phyloP scores from a whole-genome alignment of 2,797 vertebrate genomes.

The Gymnothorax reevesii region DNA sequence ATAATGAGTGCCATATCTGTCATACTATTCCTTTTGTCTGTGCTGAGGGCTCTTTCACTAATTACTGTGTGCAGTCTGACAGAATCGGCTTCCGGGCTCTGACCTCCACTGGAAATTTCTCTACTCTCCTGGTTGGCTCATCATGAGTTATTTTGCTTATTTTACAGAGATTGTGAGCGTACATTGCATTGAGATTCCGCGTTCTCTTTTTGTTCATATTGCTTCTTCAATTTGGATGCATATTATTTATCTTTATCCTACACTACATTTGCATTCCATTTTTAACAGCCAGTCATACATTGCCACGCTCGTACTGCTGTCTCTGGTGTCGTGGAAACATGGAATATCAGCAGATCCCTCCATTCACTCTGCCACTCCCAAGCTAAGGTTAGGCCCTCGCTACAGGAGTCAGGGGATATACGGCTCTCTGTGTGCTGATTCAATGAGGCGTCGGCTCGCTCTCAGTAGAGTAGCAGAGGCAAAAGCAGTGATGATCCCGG shows the following conservation, averaged over 20 bases:
- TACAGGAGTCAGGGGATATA: background rate
- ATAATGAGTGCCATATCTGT: background rate
- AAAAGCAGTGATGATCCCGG: background rate
- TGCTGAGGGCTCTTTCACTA: background rate
- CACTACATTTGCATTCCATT: background rate
- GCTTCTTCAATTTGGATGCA: background rate
- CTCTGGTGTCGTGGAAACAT: background rate
- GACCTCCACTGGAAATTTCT: background rate
- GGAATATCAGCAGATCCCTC: background rate
- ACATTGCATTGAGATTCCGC: background rate
- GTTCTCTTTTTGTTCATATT: too few relatives aligned
- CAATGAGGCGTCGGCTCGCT: background rate
- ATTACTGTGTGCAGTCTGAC: background rate
- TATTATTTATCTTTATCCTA: background rate
- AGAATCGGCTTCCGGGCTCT: background rate
- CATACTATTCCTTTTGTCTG: background rate
- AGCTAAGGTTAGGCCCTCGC: background rate
- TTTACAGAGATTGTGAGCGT: background rate
- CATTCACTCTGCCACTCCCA: background rate
- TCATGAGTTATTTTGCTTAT: background rate
- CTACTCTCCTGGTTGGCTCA: background rate
- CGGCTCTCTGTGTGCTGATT: background rate
- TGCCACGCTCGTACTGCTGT: background rate
- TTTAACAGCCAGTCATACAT: background rate
- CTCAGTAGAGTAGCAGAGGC: background rate